Percentiles rank a stretch among this genome's conserved stretches.
These are phyloP conservation scores for Drosophila sulfurigaster DNA, from an alignment of 1,140 invertebrate genomes.

Conservation along the genomic window DNA sequence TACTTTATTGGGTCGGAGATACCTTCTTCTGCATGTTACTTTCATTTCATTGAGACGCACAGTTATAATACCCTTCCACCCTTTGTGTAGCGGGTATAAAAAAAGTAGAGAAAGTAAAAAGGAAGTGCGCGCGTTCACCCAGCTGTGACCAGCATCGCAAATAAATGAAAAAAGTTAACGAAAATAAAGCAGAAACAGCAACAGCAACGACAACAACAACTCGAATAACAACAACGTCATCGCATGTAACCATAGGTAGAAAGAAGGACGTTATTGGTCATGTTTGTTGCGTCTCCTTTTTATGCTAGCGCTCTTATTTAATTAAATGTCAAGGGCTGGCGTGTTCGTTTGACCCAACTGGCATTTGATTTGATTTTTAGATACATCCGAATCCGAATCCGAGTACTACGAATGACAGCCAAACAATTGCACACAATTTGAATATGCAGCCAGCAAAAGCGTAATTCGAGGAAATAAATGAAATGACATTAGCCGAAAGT, in stretches of 20 bases:
- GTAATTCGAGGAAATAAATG: not conserved
- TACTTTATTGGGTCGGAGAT: no score
- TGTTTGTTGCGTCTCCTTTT: slow-evolving; percentile 44
- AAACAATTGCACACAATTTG: slow-evolving; percentile 45
- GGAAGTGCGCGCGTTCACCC: slow-evolving; percentile 76
- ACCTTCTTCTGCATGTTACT: no score
- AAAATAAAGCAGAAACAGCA: slow-evolving; percentile 65
- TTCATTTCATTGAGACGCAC: no score
- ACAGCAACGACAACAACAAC: slow-evolving; percentile 21
- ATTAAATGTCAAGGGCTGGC: slow-evolving; percentile 76
- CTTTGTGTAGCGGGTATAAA: no score
- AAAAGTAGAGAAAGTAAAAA: slow-evolving; percentile 53
- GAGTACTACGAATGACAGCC: slow-evolving; percentile 1
- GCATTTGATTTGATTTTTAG: slow-evolving; percentile 70
- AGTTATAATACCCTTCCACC: no score
- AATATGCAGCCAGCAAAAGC: not conserved
- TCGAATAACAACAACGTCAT: not conserved
- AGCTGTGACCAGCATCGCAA: slow-evolving; percentile 79
- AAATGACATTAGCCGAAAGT: slow-evolving; percentile 1
- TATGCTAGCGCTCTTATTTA: slow-evolving; percentile 66
- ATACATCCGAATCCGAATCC: slow-evolving; percentile 43
- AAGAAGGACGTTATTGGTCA: slow-evolving; percentile 68
- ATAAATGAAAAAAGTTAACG: slow-evolving; percentile 78
- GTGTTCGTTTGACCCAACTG: slow-evolving; percentile 37
- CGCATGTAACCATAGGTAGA: slow-evolving; percentile 63